Evolutionary conservation across 2,113 vertebrate genomes (phyloP), one percentile per base, ranked within the genome.

Genomic region (Callipepla californica): DNA sequence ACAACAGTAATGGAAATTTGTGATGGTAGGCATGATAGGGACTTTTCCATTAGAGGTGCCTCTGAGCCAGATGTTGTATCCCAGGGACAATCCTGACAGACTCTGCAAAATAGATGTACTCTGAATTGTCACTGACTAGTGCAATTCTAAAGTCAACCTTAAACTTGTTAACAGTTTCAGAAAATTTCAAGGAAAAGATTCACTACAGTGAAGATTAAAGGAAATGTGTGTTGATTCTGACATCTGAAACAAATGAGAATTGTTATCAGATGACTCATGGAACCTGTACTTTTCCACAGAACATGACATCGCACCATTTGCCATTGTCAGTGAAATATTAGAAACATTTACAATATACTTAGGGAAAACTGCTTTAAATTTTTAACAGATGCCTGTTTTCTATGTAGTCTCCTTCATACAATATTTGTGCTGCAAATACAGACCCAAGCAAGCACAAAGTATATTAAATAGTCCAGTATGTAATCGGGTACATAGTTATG

Each of bases 101-200:
- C 30, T 58, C 5, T 0, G 0, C 13, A 58, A 48, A 23, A 76
- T 7, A 58, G 55, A 59, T 0, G 0, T 5, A 58, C 23, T 87
- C 23, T n/a, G 63, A 78, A 65, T 50, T 9, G 32, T 62, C 77
- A 36, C 9, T 80, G n/a, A 72, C 9, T 5, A 88, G 36, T 0
- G n/a, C 34, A 87, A 73, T 75, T 23, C 28, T 80, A 65, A 80
- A 83, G 65, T 5, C 74, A 0, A 9, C 28, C 48, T 78, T 80
- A 82, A 89, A 73, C 20, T 70, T 13, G 5, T 91, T 85, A 67
- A 73, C 20, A 8, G 4, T 57, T 93, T 89, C 53, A 89, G 61
- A 90, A 94, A 89, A 85, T 40, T 44, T 87, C 59, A 72, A 78
- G 20, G 42, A 76, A 76, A 38, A 80, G 80, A n/a, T 28, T 74